Evolutionary conservation across 1,140 invertebrate genomes (phyloP), one percentile per base, ranked within the genome.

Genomic region (Eupristina koningsbergeri): DNA sequence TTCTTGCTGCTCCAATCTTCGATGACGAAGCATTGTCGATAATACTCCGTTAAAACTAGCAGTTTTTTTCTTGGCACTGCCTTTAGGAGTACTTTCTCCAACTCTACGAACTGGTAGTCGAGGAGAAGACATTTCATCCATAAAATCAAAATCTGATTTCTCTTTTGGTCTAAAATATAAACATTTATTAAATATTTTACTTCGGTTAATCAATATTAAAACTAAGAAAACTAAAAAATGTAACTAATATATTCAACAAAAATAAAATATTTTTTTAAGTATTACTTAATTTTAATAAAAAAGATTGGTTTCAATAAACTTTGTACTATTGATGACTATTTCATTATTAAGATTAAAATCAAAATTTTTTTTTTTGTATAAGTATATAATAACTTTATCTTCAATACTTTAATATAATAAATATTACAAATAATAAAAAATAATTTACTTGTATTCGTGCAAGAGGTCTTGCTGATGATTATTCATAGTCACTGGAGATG

Each of bases 21-120:
- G 93, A 87, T 96, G 95, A 63, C 95, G 92, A 80, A 95, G 93
- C 94, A 96, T 96, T 77, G 95, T 96, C 0, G 94, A 95, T 26
- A 96, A 90, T 58, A 96, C 95, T 6, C 95, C 95, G 90, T 96
- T 95, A 86, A 96, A 94, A 61, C 95, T 96, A 0, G 95, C 95
- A 2, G 95, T 96, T 90, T 96, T 96, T 90, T 96, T 96, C 87
- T 96, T 96, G 0, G 95, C 95, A 86, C 95, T 95, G 9, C 95
- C 95, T 86, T 95, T 94, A 26, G 95, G 93, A 9, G 94, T 94
- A 79, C 94, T 94, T 84, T 92, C 91, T 0, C 94, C 94, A 84
- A 94, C 93, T 86, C 94, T 93, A 26, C 93, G 89, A 13, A 95
- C 94, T 80, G 94, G 94, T 64, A 95, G 88, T 84, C 94, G 93